Evolutionary conservation across 2,797 vertebrate genomes (phyloP).

Genomic region (Taeniopygia guttata): DNA sequence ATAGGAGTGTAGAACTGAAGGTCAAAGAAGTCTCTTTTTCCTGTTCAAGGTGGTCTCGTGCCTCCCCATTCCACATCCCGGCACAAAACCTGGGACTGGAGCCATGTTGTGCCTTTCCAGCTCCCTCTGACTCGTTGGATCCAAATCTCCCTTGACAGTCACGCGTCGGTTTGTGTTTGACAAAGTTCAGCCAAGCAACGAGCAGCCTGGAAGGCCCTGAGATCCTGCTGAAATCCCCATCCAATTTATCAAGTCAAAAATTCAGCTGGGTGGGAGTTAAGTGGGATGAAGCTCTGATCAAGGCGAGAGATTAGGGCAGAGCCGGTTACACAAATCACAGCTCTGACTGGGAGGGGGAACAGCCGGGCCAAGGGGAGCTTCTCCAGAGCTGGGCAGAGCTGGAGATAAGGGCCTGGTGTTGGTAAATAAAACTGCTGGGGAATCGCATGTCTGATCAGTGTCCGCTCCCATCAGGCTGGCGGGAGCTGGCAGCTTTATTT

Average conservation of each 20-base stretch:
- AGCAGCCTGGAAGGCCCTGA: conserved; percentile 18
- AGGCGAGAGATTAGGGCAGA: conserved; percentile 9
- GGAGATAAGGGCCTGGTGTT: conserved; percentile 10
- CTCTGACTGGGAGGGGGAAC: background rate
- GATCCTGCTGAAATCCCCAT: background rate
- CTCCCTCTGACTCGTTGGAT: background rate
- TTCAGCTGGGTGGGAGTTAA: conserved; percentile 25
- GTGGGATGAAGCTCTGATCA: conserved; percentile 19
- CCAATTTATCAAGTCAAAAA: conserved; percentile 53
- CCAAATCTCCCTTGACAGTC: background rate
- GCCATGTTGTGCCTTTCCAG: fast-evolving
- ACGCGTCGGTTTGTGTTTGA: fast-evolving
- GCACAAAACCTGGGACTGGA: background rate
- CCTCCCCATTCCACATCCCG: background rate
- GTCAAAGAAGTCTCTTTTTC: background rate
- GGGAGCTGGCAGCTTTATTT: conserved; percentile 18
- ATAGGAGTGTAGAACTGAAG: background rate
- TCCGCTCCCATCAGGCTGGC: conserved; percentile 24
- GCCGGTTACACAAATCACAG: background rate
- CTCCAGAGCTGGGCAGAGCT: background rate
- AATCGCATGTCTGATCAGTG: background rate
- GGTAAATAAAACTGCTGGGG: conserved; percentile 41
- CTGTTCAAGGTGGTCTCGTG: background rate
- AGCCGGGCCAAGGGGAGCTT: background rate
- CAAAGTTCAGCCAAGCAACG: conserved; percentile 24